Evolutionary conservation across 2,797 vertebrate species (phyloP), one percentile per base, ranked within the genome.

Genomic region (Sphaeramia orbicularis): DNA sequence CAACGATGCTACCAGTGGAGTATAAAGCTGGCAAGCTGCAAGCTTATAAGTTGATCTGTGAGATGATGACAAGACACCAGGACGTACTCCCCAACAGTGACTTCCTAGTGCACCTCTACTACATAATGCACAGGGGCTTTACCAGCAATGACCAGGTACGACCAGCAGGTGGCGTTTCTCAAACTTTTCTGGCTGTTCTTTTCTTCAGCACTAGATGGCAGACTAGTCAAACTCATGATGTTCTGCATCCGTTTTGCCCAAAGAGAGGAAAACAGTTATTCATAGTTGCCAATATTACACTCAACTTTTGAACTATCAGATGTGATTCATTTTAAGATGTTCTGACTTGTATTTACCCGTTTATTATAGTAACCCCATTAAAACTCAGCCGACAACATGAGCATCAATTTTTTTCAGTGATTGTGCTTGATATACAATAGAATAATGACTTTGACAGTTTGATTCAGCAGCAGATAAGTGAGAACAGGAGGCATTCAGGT

Each of bases 11-110:
- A 83, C 96, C 97, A 13, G 80, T 89, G 15, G 95, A 99, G 70
- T 99, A 96, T 85, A 99, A 99, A 72, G 94, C 95, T 10, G 98
- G 98, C 35, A 99, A 98, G 68, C 95, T 99, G 32, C 96, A 97
- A 76, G 97, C 97, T 0, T 99, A 97, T 89, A 95, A 94, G 74
- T 91, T 99, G 52, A 97, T 99, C 88, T 99, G 97, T 37, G 95
- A 98, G 84, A 99, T 99, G 96, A 99, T 99, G 97, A 97, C 95
- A 64, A 95, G 97, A 73, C 97, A 97, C 58, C 98, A 99, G 84
- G 97, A 99, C 51, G 94, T 99, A 45, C 93, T 97, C 61, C 97
- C 98, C 74, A 99, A 96, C 92, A 95, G 93, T 0, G 98, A 99
- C 90, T 99, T 98, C 86, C 86, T 99, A 74, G 94, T 99, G 51